Percentiles rank a stretch among this genome's conserved stretches.
phyloP scores from a whole-genome alignment of 2,113 vertebrate species.

The Daboia siamensis region DNA sequence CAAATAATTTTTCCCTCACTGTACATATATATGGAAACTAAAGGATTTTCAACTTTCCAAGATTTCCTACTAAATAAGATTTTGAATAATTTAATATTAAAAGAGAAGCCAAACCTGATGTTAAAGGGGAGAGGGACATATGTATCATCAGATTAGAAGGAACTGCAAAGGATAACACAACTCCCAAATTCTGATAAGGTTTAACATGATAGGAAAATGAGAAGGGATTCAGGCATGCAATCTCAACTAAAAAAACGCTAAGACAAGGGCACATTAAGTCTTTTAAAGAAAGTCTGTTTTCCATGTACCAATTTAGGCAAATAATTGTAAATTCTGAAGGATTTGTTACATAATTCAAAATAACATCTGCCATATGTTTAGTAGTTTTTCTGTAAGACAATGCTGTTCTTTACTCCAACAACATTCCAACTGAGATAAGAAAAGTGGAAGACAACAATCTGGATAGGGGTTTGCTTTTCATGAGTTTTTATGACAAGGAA shows the following conservation, averaged over 20 bases:
- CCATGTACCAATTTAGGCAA: not conserved
- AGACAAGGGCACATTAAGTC: not conserved
- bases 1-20: too few relatives aligned
- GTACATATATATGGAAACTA: not conserved
- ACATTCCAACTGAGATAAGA: not conserved
- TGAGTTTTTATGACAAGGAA: not conserved
- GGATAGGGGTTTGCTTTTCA: not conserved
- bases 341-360: not conserved
- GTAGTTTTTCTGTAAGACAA: not conserved
- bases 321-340: not conserved
- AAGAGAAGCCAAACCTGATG: not conserved
- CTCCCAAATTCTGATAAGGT: not conserved
- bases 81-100: not conserved
- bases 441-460: not conserved
- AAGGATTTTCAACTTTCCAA: not conserved
- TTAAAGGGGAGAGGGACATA: not conserved
- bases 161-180: not conserved
- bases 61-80: not conserved
- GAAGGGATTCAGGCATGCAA: not conserved
- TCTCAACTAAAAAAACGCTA: not conserved
- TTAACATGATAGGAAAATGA: not conserved
- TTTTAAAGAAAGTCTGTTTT: not conserved
- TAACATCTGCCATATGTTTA: not conserved
- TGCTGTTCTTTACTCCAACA: not conserved
- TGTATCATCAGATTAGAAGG: not conserved